Base-by-base conservation (phyloP, 2,888 invertebrate species). In the Syrista parreyssii region DNA sequence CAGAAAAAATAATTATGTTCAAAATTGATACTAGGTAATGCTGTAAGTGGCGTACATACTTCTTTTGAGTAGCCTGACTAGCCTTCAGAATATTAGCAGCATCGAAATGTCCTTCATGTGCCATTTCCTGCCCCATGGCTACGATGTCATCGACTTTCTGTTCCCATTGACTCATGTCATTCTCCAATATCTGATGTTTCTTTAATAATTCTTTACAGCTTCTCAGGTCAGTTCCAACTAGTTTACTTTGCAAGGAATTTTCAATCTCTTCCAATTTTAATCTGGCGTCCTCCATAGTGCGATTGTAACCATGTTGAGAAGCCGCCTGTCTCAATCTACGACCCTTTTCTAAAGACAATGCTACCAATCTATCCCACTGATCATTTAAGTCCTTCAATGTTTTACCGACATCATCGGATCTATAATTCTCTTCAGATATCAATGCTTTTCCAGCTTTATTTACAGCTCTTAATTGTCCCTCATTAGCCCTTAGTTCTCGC, bases 71-170 rank as follows among this genome's bases (percentile, higher is more conserved):
- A 35, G 94, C 94, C 80, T 95, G 94, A 77, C 97, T 96, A 83
- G 96, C 95, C 80, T 95, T 93, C 85, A 96, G 93, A 82, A 99
- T 98, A 83, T 96, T 96, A 1, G 94, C 95, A 2, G 97, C 96
- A 92, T 99, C 98, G 92, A 98, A 99, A 92, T 99, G 99, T 0
- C 98, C 98, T 79, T 96, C 97, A 40, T 97, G 96, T 0, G 96
- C 97, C 95, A 99, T 96, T 92, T 98, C 97, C 82, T 96, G 95
- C 12, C 98, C 98, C 89, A 96, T 94, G 0, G 94, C 94, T 0
- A 96, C 95, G 23, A 98, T 93, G 78, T 96, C 95, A 55, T 94
- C 93, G 1, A 98, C 96, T 84, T 96, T 96, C 81, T 95, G 95
- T 87, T 97, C 95, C 94, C 97, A 96, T n/a, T 95, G 93, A 2